phyloP scores from a whole-genome alignment of 1,140 invertebrate species.

The Agraylea sexmaculata region DNA sequence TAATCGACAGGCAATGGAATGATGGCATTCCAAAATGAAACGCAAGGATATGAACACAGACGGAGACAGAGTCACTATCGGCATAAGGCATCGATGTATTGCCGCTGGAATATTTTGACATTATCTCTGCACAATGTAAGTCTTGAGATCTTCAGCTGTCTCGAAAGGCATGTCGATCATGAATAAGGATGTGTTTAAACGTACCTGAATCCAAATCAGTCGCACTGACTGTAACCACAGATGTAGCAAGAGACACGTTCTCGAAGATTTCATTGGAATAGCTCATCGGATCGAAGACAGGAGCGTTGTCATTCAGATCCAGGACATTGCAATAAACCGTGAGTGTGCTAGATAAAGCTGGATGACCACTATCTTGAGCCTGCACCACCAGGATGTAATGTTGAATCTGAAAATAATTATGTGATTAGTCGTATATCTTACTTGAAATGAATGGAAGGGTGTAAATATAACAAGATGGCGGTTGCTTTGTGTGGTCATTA shows the following conservation, averaged over 20 bases:
- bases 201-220: slow-evolving; percentile 84
- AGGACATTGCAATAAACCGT: slow-evolving; percentile 89
- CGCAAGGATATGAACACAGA: too few relatives aligned
- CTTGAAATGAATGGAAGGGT: too few relatives aligned
- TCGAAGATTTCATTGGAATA: slow-evolving; percentile 81
- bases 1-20: too few relatives aligned
- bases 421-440: too few relatives aligned
- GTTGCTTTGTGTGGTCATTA: neutral
- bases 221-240: slow-evolving; percentile 72
- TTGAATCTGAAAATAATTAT: slow-evolving; percentile 57
- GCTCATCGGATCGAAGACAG: slow-evolving; percentile 81
- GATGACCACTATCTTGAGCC: slow-evolving; percentile 79
- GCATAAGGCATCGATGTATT: too few relatives aligned
- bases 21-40: too few relatives aligned
- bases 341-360: slow-evolving; percentile 78
- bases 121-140: slow-evolving; percentile 12
- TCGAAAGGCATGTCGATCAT: neutral
- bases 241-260: slow-evolving; percentile 66
- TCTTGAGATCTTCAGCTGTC: slow-evolving; percentile 2
- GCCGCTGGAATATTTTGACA: slow-evolving; percentile 20
- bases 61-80: too few relatives aligned
- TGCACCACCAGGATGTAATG: slow-evolving; percentile 89
- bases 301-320: slow-evolving; percentile 91
- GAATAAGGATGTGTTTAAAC: slow-evolving; percentile 16
- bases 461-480: too few relatives aligned